Evolutionary conservation across 2,888 invertebrate genomes (phyloP), one percentile per base, ranked within the genome.

Genomic region (Blastobasis lacticolella): DNA sequence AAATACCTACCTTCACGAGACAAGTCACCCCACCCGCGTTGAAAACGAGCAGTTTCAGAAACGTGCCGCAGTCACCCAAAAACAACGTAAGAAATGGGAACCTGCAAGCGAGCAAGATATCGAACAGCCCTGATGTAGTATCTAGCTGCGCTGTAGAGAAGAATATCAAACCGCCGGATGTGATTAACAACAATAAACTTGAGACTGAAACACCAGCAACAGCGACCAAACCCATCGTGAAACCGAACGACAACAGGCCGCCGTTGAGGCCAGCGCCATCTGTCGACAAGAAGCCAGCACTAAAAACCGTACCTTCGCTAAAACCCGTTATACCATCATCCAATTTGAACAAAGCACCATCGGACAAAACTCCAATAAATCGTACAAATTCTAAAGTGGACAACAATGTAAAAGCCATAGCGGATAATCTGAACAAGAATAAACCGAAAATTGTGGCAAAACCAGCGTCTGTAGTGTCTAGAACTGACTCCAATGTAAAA

Each of bases 51-150:
- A 77, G 88, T 0, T 88, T 89, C 54, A 78, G 71, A 73, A 81
- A 70, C 54, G 81, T 76, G 4, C 86, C 83, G 1, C 77, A 75
- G 46, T 83, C 85, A 4, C 84, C 88, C 0, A 89, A 87, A 71
- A 73, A 70, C 53, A 49, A 60, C 0, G 62, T 66, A 3, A 88
- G 83, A 69, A 78, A 73, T 44, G 46, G 60, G 2, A 77, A 66
- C 54, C 50, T 75, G 23, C 23, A 23, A 60, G 64, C 73, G 49
- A 64, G 79, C 4, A 83, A 81, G 64, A 80, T 82, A 54, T 75
- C 64, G 55, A 93, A 93, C 64, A 93, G 93, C 71, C 94, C 94
- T 0, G 94, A 94, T 68, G 75, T 94, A 38, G 93, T 94, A 4
- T 92, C 93, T 0, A 93, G 93, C 65, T 94, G 94, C 68, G 91